Evolutionary conservation across 1,140 invertebrate species (phyloP).

Genomic region (Hyles vespertilio): DNA sequence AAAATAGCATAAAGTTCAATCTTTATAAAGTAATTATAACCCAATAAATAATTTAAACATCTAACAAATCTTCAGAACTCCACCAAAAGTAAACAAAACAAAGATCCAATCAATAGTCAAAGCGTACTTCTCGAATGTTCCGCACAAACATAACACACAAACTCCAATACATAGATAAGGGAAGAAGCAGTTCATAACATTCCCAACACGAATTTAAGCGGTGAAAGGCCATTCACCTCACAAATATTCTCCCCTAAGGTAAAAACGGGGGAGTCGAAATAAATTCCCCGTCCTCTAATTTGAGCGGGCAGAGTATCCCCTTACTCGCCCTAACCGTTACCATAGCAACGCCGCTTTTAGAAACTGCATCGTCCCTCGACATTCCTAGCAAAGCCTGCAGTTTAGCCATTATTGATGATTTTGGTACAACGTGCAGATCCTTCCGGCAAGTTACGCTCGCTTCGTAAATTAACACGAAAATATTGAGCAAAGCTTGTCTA

Average conservation of each 20-base stretch:
- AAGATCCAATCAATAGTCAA: no score
- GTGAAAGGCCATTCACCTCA: constrained; percentile 59
- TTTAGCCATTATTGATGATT: constrained; percentile 44
- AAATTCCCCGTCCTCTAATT: constrained; percentile 68
- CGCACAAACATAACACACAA: no score
- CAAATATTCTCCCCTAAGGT: constrained; percentile 60
- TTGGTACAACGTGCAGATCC: constrained; percentile 23
- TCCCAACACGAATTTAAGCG: constrained; percentile 4
- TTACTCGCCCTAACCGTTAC: constrained; percentile 55
- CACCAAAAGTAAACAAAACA: no score
- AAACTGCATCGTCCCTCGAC: constrained; percentile 47
- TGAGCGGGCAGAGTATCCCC: constrained; percentile 50
- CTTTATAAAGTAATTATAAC: no score
- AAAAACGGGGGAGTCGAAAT: constrained; percentile 57
- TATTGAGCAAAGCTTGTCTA: constrained; percentile 45
- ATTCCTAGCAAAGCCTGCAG: constrained; percentile 30
- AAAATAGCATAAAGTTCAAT: no score
- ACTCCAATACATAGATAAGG: no score
- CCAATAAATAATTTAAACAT: no score
- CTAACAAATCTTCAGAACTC: no score
- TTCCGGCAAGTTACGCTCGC: constrained; percentile 27
- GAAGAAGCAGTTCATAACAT: constrained; percentile 4
- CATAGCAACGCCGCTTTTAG: constrained; percentile 52
- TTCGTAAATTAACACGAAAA: constrained; percentile 41
- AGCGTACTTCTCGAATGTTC: no score